Base-by-base conservation (phyloP, 2,797 vertebrate species). In the Todus mexicanus region DNA sequence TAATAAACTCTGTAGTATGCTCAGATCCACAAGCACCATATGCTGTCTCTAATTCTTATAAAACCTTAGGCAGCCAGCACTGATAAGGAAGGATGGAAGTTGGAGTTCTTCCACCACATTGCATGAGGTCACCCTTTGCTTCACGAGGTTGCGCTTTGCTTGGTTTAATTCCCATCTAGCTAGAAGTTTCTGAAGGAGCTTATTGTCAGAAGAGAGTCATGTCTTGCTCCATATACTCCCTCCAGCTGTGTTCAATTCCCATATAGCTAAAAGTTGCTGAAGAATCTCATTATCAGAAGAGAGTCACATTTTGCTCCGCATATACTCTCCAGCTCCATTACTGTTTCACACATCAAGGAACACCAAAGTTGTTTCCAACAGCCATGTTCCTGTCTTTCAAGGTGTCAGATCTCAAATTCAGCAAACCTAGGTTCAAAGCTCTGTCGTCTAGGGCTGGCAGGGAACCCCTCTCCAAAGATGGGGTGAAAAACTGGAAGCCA, bases 81-180 rank as follows among this genome's bases (percentile, higher is more conserved):
- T 66, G 84, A 93, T 93, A 94, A 93, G 66, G 59, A 89, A 66
- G n/a, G 59, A 92, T 12, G 61, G 79, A 87, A 93, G 57, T 0
- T 90, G 93, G 90, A 94, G 89, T 77, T 77, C 84, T 94, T 95
- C 90, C 90, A 87, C 37, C 59, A 53, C 59, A 48, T n/a, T 80
- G 47, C 72, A 42, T 74, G 75, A 93, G 54, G 65, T 65, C 91
- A 92, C 35, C 48, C 57, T 92, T 68, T 72, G 54, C 66, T 59
- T 87, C 79, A 80, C 0, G 1, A 89, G 35, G 53, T 6, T 79
- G 74, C 7, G 7, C 53, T 84, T 84, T 84, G 37, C 60, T 92
- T 69, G 50, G 40, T 89, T 85, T 61, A 53, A 45, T 84, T 92
- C 76, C 38, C 40, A 47, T 68, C 45, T 54, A 91, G 54, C 26